Conservation (phyloP, 2,888 invertebrate species). For the Metacarcinus magister region DNA sequence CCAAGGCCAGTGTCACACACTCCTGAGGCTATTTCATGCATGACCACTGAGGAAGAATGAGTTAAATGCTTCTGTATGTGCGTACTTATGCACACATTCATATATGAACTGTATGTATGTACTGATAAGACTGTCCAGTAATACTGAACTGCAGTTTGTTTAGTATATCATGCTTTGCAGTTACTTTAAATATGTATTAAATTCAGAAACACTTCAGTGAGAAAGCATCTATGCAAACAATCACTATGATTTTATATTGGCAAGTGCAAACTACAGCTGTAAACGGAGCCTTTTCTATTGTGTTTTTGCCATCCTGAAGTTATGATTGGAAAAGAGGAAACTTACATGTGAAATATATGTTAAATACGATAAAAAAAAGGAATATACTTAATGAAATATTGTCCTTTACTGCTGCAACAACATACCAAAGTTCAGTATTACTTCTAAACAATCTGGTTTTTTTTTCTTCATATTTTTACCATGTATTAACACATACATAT, state of each 20-base stretch:
- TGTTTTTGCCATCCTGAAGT: neutral
- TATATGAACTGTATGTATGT: constrained; percentile 3
- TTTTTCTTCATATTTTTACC: neutral
- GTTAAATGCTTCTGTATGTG: constrained; percentile 16
- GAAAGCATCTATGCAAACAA: neutral
- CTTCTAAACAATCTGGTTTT: neutral
- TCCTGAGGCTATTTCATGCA: constrained; percentile 11
- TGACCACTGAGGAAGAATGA: constrained; percentile 30
- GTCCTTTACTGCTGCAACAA: neutral
- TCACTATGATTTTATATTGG: neutral
- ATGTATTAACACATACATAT: neutral
- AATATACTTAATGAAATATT: neutral
- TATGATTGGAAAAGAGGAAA: neutral
- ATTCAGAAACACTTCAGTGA: neutral
- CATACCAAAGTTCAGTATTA: constrained; percentile 35
- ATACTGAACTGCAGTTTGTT: constrained; percentile 47
- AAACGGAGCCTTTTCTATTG: neutral
- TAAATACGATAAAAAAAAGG: neutral
- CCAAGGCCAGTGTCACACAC: constrained; percentile 43
- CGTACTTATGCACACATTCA: neutral
- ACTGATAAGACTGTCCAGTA: neutral
- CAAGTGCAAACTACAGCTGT: neutral
- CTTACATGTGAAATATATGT: neutral
- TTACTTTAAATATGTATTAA: neutral
- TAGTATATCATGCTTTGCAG: neutral